Conservation (phyloP, 2,113 vertebrate species). For the Plecturocebus donacophilus region DNA sequence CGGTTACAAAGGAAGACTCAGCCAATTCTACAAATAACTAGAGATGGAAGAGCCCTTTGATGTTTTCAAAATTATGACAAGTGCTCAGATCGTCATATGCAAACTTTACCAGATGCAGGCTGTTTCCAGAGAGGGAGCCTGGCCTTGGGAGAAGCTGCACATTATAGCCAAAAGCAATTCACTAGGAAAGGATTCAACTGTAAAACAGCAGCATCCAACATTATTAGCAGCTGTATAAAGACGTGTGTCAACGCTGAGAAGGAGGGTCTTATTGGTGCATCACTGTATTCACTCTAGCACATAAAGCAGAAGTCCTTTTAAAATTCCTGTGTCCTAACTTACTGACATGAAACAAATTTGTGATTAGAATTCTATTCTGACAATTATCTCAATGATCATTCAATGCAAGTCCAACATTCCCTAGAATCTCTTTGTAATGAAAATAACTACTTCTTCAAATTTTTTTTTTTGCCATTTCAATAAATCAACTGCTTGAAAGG, state of each 20-base stretch:
- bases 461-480: not conserved
- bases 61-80: not conserved
- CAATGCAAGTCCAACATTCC: not conserved
- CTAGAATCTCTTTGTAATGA: not conserved
- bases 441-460: not conserved
- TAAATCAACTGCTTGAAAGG: not conserved
- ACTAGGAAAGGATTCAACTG: not conserved
- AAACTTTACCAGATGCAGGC: not conserved
- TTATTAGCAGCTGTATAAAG: not conserved
- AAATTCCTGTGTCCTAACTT: not conserved
- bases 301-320: not conserved
- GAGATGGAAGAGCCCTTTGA: not conserved
- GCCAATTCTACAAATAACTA: not conserved
- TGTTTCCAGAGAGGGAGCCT: not conserved
- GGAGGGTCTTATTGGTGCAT: not conserved
- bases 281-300: not conserved
- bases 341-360: not conserved
- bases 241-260: accelerated
- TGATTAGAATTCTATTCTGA: not conserved
- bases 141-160: not conserved
- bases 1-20: not conserved
- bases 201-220: not conserved
- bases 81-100: not conserved
- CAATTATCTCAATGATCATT: not conserved
- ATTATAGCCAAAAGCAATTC: not conserved